Base-by-base conservation (phyloP, 2,888 invertebrate species). In the Notodonta ziczac region DNA sequence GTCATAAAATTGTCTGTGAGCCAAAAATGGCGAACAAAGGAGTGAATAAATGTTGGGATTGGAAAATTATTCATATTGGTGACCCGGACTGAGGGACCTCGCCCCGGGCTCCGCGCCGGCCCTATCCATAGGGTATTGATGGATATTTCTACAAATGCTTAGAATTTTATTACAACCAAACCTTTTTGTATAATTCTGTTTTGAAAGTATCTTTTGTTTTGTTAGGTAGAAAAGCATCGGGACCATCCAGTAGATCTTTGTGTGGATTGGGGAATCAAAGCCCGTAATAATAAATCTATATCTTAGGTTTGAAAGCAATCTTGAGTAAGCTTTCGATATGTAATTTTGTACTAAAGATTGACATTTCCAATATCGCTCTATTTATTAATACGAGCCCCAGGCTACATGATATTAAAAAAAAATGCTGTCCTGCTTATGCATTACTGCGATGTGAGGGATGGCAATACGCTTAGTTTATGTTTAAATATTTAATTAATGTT, bases 31-130 rank as follows among this genome's bases (percentile, higher is more conserved):
- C 76, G 82, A 80, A 85, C 83, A 87, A 87, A 85, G 81, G 78
- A 84, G 82, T 82, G 84, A 82, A 84, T 85, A 84, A 87, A 84
- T 77, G 85, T 76, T 69, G 82, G 82, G 82, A 89, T 88, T 84
- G 86, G 84, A 84, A 87, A 88, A 90, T 90, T 88, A 89, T 88
- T 90, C 90, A 89, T 89, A 88, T 80, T 83, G 77, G 86, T 81
- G 86, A 84, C 82, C 85, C 81, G 77, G 63, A 70, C 63, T 65
- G 69, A 67, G 68, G 74, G 69, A 67, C 69, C 72, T 70, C 59
- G 73, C 69, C 70, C 53, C 61, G 61, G 70, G 72, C 67, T 56
- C 39, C 16, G 53, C 56, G 61, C 59, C 16, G 52, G 65, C 67
- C 59, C 60, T 63, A 74, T 68, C 68, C 60, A 72, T 72, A 65